phyloP scores from a whole-genome alignment of 2,797 vertebrate species.

The Sarcophilus harrisii region DNA sequence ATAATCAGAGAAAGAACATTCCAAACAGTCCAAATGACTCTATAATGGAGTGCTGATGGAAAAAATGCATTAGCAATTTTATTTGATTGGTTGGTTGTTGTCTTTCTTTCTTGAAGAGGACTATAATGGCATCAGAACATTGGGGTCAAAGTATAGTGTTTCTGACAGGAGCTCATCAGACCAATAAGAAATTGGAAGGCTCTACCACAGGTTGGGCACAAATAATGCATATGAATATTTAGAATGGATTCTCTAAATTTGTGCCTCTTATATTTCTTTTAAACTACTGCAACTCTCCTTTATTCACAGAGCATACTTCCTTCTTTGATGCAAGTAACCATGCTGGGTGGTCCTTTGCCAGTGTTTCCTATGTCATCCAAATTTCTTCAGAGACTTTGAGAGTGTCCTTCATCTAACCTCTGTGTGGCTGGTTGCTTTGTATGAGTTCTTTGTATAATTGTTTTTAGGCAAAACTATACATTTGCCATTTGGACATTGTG shows the following conservation, averaged over 20 bases:
- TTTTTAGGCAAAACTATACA: neutral
- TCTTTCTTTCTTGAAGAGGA: neutral
- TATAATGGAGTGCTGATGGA: neutral
- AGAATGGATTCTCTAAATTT: neutral
- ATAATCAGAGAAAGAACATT: neutral
- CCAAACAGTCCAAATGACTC: neutral
- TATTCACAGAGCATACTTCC: neutral
- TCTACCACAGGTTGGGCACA: neutral
- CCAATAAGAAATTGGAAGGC: neutral
- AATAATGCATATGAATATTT: neutral
- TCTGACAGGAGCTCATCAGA: neutral
- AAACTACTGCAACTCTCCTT: neutral
- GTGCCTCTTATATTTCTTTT: neutral
- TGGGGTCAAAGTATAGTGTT: neutral
- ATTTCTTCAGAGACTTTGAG: neutral
- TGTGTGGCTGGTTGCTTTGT: neutral
- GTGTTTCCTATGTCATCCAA: neutral
- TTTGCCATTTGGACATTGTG: neutral
- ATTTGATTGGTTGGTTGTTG: neutral
- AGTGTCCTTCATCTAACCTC: neutral
- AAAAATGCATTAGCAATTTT: neutral
- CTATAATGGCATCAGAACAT: neutral
- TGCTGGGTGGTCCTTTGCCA: neutral
- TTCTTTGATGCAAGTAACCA: neutral
- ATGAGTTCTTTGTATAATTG: neutral